phyloP scores from a whole-genome alignment of 2,797 vertebrate genomes.

The Percopsis omiscomaycus region DNA sequence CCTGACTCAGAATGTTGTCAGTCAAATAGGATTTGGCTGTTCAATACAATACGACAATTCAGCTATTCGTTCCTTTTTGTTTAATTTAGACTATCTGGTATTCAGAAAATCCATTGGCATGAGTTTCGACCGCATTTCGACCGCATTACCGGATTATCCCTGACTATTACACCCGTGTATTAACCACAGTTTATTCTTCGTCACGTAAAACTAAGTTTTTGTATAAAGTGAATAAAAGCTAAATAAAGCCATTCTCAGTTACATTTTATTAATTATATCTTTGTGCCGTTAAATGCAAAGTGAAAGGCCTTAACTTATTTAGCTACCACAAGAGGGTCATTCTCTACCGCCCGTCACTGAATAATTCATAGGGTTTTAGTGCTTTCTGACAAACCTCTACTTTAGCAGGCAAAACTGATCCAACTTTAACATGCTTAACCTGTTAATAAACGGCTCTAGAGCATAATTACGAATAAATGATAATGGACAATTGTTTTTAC shows the following conservation, averaged over 20 bases:
- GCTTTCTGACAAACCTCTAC: conserved; percentile 6
- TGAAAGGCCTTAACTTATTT: neutral
- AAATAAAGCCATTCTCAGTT: neutral
- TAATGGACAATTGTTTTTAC: conserved; percentile 1
- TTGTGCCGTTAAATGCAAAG: neutral
- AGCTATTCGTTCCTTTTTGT: no score
- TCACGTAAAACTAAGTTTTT: no score
- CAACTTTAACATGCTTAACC: conserved; percentile 1
- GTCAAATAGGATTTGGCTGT: no score
- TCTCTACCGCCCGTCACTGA: neutral
- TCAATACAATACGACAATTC: no score
- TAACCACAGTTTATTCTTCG: no score
- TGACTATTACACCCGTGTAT: no score
- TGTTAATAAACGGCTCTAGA: neutral
- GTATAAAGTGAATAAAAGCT: no score
- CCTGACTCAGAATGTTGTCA: no score
- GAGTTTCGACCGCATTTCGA: no score
- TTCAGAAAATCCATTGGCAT: no score
- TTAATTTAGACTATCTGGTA: no score
- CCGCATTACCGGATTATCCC: no score
- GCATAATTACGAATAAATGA: conserved; percentile 10
- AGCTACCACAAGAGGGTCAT: neutral
- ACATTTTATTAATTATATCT: conserved; percentile 12
- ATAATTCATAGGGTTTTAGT: conserved; percentile 14
- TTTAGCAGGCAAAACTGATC: conserved; percentile 6